These are phyloP conservation scores for Trichomalopsis sarcophagae DNA, from an alignment of 1,140 invertebrate genomes.

Conservation along the genomic window DNA sequence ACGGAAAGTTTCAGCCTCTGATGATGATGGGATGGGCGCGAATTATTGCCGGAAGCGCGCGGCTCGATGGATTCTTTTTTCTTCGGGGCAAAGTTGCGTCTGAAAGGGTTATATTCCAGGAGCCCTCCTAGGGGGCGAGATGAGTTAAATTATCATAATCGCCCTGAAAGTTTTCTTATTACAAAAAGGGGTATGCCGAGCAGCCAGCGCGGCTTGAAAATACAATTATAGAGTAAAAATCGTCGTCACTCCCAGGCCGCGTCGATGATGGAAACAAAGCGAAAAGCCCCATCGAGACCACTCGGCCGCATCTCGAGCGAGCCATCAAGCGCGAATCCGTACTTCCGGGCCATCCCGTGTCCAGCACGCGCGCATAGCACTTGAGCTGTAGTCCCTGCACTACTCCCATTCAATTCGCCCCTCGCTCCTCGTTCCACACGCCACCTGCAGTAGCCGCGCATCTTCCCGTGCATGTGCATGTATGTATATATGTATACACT, in stretches of 20 bases:
- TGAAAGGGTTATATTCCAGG: background rate
- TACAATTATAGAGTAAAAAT: too few species aligned
- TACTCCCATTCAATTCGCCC: background rate
- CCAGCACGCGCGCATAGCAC: background rate
- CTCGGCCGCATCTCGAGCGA: too few species aligned
- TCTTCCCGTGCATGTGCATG: background rate
- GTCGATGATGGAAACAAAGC: background rate
- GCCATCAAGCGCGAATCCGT: constrained; percentile 4
- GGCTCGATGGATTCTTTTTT: too few species aligned
- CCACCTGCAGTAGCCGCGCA: background rate
- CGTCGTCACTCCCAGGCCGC: too few species aligned
- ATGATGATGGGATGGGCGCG: too few species aligned
- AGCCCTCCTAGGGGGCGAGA: background rate
- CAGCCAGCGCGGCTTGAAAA: background rate
- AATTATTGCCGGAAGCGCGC: too few species aligned
- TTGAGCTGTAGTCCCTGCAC: background rate
- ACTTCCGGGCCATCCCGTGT: constrained; percentile 1
- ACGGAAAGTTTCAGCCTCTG: background rate
- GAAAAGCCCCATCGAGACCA: background rate
- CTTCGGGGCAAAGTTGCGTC: background rate
- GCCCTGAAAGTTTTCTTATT: background rate
- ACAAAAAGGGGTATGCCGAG: background rate
- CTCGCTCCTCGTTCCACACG: background rate
- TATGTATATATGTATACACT: background rate
- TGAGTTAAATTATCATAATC: background rate